A percentile compares a stretch with the other conserved stretches of the same genome.
Conservation (phyloP, 2,113 vertebrate genomes). For the Osmerus eperlanus region DNA sequence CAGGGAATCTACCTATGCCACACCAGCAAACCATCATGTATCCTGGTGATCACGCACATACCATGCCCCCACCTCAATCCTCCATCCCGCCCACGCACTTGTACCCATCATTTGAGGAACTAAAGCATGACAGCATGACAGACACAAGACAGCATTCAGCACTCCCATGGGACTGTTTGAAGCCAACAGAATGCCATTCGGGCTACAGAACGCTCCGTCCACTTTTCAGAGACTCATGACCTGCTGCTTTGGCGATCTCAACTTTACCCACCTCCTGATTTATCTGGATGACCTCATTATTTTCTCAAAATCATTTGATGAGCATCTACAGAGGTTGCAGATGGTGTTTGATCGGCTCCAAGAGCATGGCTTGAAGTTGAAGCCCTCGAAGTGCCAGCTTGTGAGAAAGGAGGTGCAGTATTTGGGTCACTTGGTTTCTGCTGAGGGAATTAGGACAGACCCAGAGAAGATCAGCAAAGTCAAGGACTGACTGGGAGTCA, state of each 20-base stretch:
- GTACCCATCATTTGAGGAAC: no score
- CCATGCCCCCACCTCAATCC: no score
- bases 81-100: no score
- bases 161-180: slow-evolving; percentile 10
- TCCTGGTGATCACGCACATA: no score
- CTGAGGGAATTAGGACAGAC: not conserved
- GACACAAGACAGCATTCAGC: not conserved
- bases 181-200: slow-evolving; percentile 5
- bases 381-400: slow-evolving; percentile 8
- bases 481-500: not conserved
- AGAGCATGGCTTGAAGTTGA: slow-evolving; percentile 13
- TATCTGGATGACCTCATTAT: slow-evolving; percentile 23
- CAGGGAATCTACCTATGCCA: no score
- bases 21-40: no score
- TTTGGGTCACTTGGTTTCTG: slow-evolving; percentile 12
- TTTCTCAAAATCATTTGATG: slow-evolving; percentile 7
- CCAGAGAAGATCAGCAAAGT: not conserved
- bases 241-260: slow-evolving; percentile 14
- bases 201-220: not conserved
- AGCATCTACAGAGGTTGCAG: slow-evolving; percentile 2
- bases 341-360: not conserved
- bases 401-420: not conserved
- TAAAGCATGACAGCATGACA: no score
- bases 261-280: slow-evolving; percentile 9
- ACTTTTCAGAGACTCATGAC: slow-evolving; percentile 16